phyloP scores from a whole-genome alignment of 2,888 invertebrate species.

The Drosophila birchii region DNA sequence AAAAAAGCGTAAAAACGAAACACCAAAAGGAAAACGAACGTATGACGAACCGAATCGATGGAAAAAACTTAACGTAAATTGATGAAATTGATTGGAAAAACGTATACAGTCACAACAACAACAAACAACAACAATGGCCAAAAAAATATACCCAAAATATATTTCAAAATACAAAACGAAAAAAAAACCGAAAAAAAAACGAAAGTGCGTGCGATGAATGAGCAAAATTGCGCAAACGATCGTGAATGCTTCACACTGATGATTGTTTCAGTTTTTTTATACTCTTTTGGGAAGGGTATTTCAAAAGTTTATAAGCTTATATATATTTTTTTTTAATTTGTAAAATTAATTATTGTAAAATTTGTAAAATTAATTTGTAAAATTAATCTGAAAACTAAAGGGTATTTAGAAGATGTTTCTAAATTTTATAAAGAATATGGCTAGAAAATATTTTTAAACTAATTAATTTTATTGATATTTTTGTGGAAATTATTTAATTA shows the following conservation, averaged over 20 bases:
- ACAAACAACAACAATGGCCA: constrained; percentile 8
- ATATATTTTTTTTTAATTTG: no score
- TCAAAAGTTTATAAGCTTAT: neutral
- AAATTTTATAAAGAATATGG: neutral
- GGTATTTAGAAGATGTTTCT: rapidly evolving
- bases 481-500: neutral
- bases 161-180: constrained; percentile 57
- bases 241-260: constrained; percentile 53
- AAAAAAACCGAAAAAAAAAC: constrained; percentile 49
- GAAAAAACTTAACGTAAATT: constrained; percentile 55
- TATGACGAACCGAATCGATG: constrained; percentile 28
- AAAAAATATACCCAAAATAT: constrained; percentile 49
- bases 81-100: constrained; percentile 68
- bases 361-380: neutral
- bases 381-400: neutral
- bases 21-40: constrained; percentile 20
- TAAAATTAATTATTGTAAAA: neutral
- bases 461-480: neutral
- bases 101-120: constrained; percentile 37
- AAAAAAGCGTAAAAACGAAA: constrained; percentile 13
- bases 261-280: constrained; percentile 29
- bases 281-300: constrained; percentile 16
- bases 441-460: neutral
- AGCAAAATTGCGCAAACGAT: constrained; percentile 73
- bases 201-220: constrained; percentile 74